Evolutionary conservation across 1,140 invertebrate genomes (phyloP), one percentile per base, ranked within the genome.

Genomic region (Drosophila hydei): DNA sequence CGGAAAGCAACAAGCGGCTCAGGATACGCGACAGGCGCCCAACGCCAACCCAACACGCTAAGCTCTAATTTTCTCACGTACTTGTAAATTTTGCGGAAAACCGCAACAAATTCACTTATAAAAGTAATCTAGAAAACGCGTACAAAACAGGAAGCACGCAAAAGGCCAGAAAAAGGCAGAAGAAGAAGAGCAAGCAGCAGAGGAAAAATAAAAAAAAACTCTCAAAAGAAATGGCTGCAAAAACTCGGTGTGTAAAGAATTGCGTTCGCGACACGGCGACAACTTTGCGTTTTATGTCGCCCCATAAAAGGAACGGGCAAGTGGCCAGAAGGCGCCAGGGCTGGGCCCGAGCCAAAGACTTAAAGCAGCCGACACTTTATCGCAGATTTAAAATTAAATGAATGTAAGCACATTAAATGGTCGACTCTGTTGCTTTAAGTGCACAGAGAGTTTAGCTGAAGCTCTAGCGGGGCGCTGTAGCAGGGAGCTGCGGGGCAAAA

Each of bases 61-160:
- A 88, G 84, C 83, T 79, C 83, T 88, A 88, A 88, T 88, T 88
- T 88, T 88, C 83, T 88, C 83, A 88, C 83, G 83, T 88, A 88
- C 83, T 88, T 88, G 83, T 88, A 88, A 88, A 88, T 88, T 88
- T 88, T 88, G 83, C 83, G 83, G 83, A 88, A 88, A 88, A 88
- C 83, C 83, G 83, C 83, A 88, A 88, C 83, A 88, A 88, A 88
- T 88, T 88, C 83, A 88, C 83, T 88, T 88, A 88, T 73, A 88
- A 88, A 88, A 88, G 83, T 88, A 88, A 88, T 88, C 83, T 88
- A 83, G 84, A 88, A 88, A 88, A 69, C 84, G 75, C 84, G 84
- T 72, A 88, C 72, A 67, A 79, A 88, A 87, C 83, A 80, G 83
- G 83, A 88, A 87, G 83, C 79, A 70, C 72, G 65, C 54, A 72